Evolutionary conservation across 2,797 vertebrate genomes (phyloP).

Genomic region (Microchirus variegatus): DNA sequence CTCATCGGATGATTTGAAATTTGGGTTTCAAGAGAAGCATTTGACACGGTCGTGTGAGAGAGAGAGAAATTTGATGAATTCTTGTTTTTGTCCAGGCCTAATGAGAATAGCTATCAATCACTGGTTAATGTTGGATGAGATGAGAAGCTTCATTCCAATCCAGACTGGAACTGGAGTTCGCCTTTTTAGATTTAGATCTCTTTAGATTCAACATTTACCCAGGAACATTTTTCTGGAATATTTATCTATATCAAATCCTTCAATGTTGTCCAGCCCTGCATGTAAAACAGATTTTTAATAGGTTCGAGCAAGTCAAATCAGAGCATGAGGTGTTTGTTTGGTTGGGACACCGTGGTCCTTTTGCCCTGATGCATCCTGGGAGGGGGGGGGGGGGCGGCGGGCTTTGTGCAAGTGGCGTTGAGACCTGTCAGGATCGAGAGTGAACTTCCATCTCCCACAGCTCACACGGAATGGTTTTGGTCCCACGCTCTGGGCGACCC

Average conservation of each 20-base stretch:
- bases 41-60: conserved; percentile 41
- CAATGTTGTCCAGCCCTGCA: too few species aligned
- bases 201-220: too few species aligned
- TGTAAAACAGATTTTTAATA: too few species aligned
- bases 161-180: too few species aligned
- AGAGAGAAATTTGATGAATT: conserved; percentile 33
- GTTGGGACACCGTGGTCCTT: neutral
- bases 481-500: conserved; percentile 60
- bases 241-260: too few species aligned
- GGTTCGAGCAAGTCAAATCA: too few species aligned
- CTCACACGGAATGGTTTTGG: conserved; percentile 8
- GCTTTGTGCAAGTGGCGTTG: conserved; percentile 1
- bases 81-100: conserved; percentile 16
- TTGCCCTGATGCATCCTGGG: conserved; percentile 25
- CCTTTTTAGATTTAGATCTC: too few species aligned
- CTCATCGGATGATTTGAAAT: conserved; percentile 59
- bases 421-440: conserved; percentile 5
- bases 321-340: too few species aligned
- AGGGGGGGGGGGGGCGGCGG: too few species aligned
- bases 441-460: conserved; percentile 7
- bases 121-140: conserved; percentile 31
- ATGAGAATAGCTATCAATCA: conserved; percentile 58
- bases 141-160: too few species aligned
- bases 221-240: too few species aligned
- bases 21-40: conserved; percentile 53